Conservation (phyloP, 2,888 invertebrate species). For the Watsonalla cultraria region DNA sequence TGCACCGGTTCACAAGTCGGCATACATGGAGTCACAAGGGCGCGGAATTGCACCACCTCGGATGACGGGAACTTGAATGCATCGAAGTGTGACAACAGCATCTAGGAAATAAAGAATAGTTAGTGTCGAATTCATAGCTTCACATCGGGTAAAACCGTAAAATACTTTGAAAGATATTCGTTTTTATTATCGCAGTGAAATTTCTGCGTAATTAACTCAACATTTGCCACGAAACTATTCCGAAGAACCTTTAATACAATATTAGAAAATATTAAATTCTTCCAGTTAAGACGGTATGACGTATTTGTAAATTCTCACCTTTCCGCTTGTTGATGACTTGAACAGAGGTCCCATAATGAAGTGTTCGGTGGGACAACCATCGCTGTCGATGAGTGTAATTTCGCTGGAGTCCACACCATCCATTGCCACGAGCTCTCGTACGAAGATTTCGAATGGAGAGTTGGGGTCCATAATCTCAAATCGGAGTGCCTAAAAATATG, state of each 20-base stretch:
- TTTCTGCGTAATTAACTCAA: too few relatives aligned
- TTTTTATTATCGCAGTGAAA: too few relatives aligned
- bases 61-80: conserved; percentile 98
- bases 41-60: conserved; percentile 96
- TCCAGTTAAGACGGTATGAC: too few relatives aligned
- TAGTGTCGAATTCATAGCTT: neutral
- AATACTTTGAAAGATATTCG: neutral
- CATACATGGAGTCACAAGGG: conserved; percentile 96
- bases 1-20: conserved; percentile 95
- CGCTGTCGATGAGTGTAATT: conserved; percentile 93
- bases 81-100: conserved; percentile 93
- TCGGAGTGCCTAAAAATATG: conserved; percentile 82
- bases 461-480: conserved; percentile 95
- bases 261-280: too few relatives aligned
- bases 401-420: conserved; percentile 96
- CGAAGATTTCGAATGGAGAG: conserved; percentile 97
- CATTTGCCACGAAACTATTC: too few relatives aligned
- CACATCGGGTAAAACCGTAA: neutral
- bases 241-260: too few relatives aligned
- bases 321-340: conserved; percentile 88
- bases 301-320: conserved; percentile 79
- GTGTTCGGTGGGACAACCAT: conserved; percentile 95
- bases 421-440: conserved; percentile 95
- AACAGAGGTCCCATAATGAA: conserved; percentile 96
- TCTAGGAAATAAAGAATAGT: conserved; percentile 70